Percentiles rank a stretch among this genome's conserved stretches.
phyloP scores from a whole-genome alignment of 2,888 invertebrate species.

The Oscheius sp. region DNA sequence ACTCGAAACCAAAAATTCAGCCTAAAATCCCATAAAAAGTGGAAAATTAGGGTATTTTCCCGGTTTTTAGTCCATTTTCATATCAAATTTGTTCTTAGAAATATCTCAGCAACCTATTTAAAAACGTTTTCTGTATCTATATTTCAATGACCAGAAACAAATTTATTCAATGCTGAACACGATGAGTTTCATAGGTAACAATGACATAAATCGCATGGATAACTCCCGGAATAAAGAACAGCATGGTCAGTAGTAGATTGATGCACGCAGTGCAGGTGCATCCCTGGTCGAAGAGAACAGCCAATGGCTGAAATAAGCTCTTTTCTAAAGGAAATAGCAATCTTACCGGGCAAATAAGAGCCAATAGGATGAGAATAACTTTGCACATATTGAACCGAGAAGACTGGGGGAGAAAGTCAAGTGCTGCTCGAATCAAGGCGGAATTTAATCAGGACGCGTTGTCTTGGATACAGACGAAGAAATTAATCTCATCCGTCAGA shows the following conservation, averaged over 20 bases:
- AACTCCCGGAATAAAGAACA: background rate
- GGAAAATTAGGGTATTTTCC: too few relatives aligned
- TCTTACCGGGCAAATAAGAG: constrained; percentile 76
- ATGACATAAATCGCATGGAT: constrained; percentile 9
- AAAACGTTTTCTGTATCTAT: too few relatives aligned
- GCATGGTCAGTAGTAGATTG: background rate
- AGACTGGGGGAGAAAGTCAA: too few relatives aligned
- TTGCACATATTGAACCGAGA: background rate
- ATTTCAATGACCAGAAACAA: too few relatives aligned
- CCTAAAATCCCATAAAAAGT: too few relatives aligned
- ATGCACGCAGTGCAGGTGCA: background rate
- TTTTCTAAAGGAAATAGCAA: background rate
- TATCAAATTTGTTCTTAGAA: too few relatives aligned
- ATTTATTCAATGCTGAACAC: constrained; percentile 2
- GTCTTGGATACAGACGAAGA: too few relatives aligned
- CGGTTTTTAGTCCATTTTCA: too few relatives aligned
- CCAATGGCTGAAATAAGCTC: background rate
- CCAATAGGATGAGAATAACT: constrained; percentile 4
- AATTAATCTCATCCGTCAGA: constrained; percentile 71
- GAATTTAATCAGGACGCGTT: too few relatives aligned
- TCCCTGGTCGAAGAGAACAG: constrained; percentile 4
- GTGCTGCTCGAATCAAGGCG: too few relatives aligned
- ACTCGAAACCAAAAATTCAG: too few relatives aligned
- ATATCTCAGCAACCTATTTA: too few relatives aligned
- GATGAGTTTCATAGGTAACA: background rate